A percentile compares a stretch with the other conserved stretches of the same genome.
phyloP scores from a whole-genome alignment of 2,888 invertebrate genomes.

The Apoda limacodes region DNA sequence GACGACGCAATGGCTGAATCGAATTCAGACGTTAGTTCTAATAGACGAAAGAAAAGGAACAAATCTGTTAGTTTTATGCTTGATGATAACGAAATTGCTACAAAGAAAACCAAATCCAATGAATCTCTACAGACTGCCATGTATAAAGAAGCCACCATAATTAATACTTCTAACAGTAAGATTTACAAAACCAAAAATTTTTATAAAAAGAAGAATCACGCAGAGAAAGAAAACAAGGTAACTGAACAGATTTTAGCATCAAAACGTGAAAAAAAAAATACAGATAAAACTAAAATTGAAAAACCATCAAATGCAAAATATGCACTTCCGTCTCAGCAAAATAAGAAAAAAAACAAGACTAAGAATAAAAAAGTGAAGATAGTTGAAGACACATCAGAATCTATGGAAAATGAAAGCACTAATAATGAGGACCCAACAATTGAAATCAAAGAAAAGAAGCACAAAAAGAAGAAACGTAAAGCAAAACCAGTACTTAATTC shows the following conservation, averaged over 20 bases:
- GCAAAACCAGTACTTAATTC: constrained; percentile 13
- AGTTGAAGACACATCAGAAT: constrained; percentile 23
- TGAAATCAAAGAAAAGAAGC: constrained; percentile 11
- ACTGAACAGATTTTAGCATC: constrained; percentile 16
- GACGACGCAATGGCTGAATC: constrained; percentile 24
- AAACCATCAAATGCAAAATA: constrained; percentile 6
- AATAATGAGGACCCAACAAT: constrained; percentile 19
- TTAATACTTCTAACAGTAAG: constrained; percentile 5
- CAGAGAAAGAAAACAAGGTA: constrained; percentile 18
- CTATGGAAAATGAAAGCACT: constrained; percentile 23
- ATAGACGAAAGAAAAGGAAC: constrained; percentile 48
- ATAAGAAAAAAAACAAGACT: constrained; percentile 6
- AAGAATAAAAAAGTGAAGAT: constrained; percentile 9
- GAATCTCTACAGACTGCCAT: constrained; percentile 20
- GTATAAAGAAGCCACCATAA: constrained; percentile 5
- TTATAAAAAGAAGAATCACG: constrained; percentile 28
- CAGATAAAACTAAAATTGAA: constrained; percentile 9
- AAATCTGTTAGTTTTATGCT: constrained; percentile 57
- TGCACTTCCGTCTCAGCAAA: constrained; percentile 6
- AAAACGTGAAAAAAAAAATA: constrained; percentile 10
- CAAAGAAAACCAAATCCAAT: constrained; percentile 46
- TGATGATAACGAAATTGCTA: constrained; percentile 36
- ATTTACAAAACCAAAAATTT: constrained; percentile 19
- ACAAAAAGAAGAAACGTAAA: constrained; percentile 36
- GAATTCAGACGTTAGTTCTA: constrained; percentile 15